A percentile compares a stretch with the other conserved stretches of the same genome.
These are phyloP conservation scores for Merluccius polli DNA, from an alignment of 2,797 vertebrate species.

Conservation along the genomic window DNA sequence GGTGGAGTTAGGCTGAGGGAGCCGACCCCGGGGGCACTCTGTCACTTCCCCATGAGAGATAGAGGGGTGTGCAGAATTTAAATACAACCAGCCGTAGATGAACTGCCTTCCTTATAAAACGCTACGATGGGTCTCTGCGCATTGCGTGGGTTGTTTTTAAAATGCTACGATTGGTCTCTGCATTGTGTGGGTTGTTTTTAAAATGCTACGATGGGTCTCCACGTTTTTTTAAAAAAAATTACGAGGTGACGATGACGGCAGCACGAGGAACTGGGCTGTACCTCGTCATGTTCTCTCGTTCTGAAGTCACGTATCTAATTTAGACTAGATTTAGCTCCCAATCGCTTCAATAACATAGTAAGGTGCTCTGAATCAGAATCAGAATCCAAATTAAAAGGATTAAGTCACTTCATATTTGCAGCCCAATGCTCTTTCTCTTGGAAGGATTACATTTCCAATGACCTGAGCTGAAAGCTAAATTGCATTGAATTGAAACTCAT, in stretches of 20 bases:
- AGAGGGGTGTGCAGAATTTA: slow-evolving; percentile 17
- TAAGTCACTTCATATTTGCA: neutral
- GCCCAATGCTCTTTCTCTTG: neutral
- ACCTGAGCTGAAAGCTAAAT: neutral
- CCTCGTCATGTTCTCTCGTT: no score
- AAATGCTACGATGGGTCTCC: slow-evolving; percentile 44
- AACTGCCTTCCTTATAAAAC: slow-evolving; percentile 85
- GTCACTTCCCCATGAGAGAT: slow-evolving; percentile 24
- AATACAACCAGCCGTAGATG: slow-evolving; percentile 68
- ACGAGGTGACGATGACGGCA: no score
- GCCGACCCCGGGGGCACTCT: slow-evolving; percentile 20
- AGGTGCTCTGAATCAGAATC: no score
- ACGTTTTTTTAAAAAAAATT: no score
- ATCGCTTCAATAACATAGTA: no score
- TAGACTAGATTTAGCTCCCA: no score
- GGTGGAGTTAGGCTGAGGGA: slow-evolving; percentile 38
- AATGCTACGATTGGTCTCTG: no score
- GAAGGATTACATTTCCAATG: neutral
- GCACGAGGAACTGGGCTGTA: no score
- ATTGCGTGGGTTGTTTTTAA: no score
- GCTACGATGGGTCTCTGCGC: neutral
- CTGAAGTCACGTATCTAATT: no score
- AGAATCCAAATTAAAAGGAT: no score
- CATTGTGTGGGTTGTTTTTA: slow-evolving; percentile 57
- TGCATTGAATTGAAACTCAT: no score